Conservation (phyloP, 2,113 vertebrate species). For the Cairina moschata region DNA sequence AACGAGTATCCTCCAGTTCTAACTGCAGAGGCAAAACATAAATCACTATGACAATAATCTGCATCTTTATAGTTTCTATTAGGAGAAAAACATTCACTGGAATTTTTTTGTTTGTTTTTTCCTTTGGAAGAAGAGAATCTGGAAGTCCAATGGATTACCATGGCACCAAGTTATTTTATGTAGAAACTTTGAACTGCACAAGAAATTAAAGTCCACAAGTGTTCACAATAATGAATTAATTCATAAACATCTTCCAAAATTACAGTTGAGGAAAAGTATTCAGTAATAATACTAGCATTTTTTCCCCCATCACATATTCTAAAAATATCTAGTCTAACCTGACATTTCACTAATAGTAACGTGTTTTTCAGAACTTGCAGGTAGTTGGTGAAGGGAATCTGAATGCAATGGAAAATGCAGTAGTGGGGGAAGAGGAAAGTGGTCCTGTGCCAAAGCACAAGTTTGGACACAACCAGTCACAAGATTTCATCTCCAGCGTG, state of each 20-base stretch:
- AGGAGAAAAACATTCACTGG: background rate
- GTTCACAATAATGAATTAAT: background rate
- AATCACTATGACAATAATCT: background rate
- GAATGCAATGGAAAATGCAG: background rate
- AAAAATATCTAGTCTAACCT: background rate
- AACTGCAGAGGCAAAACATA: background rate
- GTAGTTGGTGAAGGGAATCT: background rate
- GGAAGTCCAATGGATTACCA: background rate
- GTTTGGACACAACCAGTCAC: background rate
- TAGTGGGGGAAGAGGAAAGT: background rate
- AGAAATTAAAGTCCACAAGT: background rate
- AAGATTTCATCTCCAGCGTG: background rate
- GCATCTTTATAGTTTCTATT: background rate
- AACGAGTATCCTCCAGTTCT: background rate
- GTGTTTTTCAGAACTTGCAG: background rate
- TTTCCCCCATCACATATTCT: background rate
- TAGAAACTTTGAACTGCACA: background rate
- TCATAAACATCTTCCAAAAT: background rate
- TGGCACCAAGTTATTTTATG: background rate
- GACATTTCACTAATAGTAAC: background rate
- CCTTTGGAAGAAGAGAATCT: background rate
- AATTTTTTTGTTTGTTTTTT: background rate
- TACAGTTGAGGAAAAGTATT: background rate
- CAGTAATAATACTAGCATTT: background rate
- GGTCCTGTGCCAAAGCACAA: background rate